Base-by-base conservation (phyloP, 2,888 invertebrate species). In the Stomorhina lunata region DNA sequence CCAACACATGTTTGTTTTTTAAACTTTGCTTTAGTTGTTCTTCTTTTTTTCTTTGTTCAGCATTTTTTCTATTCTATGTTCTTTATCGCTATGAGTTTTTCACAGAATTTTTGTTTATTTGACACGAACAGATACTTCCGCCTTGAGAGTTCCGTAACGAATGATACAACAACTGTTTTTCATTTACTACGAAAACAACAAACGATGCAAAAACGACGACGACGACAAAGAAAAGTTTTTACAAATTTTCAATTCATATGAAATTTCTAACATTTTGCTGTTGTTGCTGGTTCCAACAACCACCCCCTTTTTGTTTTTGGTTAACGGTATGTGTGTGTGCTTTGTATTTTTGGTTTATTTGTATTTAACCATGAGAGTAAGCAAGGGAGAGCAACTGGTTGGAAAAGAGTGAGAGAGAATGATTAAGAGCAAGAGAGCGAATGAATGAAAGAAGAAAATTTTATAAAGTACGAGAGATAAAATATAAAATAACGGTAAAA, bases 71-170 rank as follows among this genome's bases (percentile, higher is more conserved):
- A 37, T 9, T 22, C 53, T 12, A 37, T 34, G 12, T 15, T 10
- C 25, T 25, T 25, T n/a, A 15, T 32, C 17, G 43, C 17, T 43
- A 6, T 43, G 17, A 55, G 2, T 7, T 61, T 66, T 73, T 63
- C n/a, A n/a, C n/a, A n/a, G 4, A 53, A 34, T 10, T 69, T 69
- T 66, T 53, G 20, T 66, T 79, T 71, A 71, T 61, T 68, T 55
- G 59, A 82, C 79, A 82, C 83, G 59, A 72, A 66, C 84, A 84
- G 77, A 85, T 87, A 87, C 89, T 89, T 89, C 87, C 89, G 88
- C 87, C 85, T 87, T 88, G 88, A 89, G 88, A 87, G 89, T 87
- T 87, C 86, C 86, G 86, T 87, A 88, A 87, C 87, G 89, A 89
- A 89, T 89, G 89, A 89, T 85, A 88, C 86, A 87, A 88, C 88